Evolutionary conservation across 1,140 invertebrate genomes (phyloP), one percentile per base, ranked within the genome.

Genomic region (Macrobrachium nipponense): DNA sequence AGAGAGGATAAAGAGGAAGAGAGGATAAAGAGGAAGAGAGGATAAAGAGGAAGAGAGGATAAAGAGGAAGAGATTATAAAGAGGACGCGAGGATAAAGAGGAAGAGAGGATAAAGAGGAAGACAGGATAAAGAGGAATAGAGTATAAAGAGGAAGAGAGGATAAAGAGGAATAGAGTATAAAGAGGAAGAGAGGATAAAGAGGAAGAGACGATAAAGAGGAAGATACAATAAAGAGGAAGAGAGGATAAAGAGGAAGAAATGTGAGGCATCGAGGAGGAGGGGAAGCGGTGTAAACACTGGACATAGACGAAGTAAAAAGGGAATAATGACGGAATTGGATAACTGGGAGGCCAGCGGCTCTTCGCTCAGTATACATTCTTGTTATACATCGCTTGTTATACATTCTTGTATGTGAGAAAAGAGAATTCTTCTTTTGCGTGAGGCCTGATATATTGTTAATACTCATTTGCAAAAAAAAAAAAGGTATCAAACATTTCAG

Each of bases 241-340:
- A 20, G n/a, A 43, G 43, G 70, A 73, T 2, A 36, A 20, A 36
- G n/a, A 5, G 17, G 23, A 15, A n/a, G 70, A 36, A 20, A 73
- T n/a, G 70, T 20, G 70, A 36, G 44, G 15, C 17, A 73, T 4
- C 6, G n/a, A 36, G 70, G 23, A 15, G 23, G 23, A 43, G 70
- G 43, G 70, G 23, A 20, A 36, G 70, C 6, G 4, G 44, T 0
- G 15, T 2, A 36, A 17, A 2, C 14, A 5, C 14, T 23, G 68
- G 68, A 36, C n/a, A n/a, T n/a, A 36, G 36, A 72, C n/a, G 68
- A 72, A 23, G 68, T 72, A 72, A 20, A 23, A 36, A 36, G 68
- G 27, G 4, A 1, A 36, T 36, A 36, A 36, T 1, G 27, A 36
- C 27, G 1, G 27, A 36, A 36, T 4, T 36, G 27, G 27, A 36